Conservation (phyloP, 2,888 invertebrate species). For the Acronicta psi region DNA sequence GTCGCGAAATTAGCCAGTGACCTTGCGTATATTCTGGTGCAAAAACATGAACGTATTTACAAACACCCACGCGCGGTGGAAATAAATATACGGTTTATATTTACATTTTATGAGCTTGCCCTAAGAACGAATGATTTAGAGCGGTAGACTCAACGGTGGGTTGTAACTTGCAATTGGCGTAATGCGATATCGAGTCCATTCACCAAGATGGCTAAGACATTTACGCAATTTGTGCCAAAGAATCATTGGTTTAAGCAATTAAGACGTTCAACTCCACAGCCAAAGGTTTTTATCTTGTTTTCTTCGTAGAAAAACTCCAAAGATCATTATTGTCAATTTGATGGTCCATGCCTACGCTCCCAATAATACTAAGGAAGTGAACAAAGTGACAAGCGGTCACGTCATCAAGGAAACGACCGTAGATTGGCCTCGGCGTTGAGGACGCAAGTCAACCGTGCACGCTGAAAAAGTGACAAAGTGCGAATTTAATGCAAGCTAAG, state of each 20-base stretch:
- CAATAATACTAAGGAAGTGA: constrained; percentile 61
- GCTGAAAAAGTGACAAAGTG: constrained; percentile 59
- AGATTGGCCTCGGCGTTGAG: constrained; percentile 68
- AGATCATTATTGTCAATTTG: constrained; percentile 23
- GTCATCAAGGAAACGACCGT: constrained; percentile 71
- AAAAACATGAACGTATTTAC: constrained; percentile 44
- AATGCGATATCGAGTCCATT: constrained; percentile 17
- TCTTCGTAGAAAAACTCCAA: background rate
- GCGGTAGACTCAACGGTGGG: constrained; percentile 6
- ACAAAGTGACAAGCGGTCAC: constrained; percentile 55
- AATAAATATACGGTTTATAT: constrained; percentile 43
- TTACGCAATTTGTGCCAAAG: constrained; percentile 22
- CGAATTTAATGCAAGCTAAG: constrained; percentile 22
- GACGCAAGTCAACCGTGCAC: constrained; percentile 71
- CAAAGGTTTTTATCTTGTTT: background rate
- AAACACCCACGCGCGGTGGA: constrained; percentile 38
- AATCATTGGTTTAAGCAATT: constrained; percentile 19
- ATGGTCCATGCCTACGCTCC: constrained; percentile 26
- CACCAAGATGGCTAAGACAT: constrained; percentile 38
- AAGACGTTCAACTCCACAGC: constrained; percentile 4
- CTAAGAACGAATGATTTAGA: constrained; percentile 32
- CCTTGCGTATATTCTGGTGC: constrained; percentile 51
- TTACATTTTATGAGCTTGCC: constrained; percentile 47
- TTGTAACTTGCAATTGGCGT: constrained; percentile 22
- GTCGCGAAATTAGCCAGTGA: constrained; percentile 31